phyloP scores from a whole-genome alignment of 2,888 invertebrate species.

The Drosophila mettleri region DNA sequence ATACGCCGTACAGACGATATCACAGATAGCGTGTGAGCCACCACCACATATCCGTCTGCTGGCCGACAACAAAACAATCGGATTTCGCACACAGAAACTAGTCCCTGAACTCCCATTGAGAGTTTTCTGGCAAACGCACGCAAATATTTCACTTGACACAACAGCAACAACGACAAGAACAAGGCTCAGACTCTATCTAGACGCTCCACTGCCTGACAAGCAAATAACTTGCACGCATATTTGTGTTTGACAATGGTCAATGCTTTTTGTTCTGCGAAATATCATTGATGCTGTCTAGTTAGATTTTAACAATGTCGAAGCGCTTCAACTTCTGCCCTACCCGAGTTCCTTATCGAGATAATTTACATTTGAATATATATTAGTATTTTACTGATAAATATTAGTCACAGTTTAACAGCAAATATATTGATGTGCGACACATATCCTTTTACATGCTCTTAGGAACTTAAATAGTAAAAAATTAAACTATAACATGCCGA shows the following conservation, averaged over 20 bases:
- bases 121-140: conserved; percentile 21
- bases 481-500: background rate
- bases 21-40: conserved; percentile 7
- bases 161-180: conserved; percentile 19
- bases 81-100: conserved; percentile 1
- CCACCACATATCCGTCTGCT: conserved; percentile 23
- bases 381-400: conserved; percentile 11
- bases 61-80: conserved; percentile 38
- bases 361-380: conserved; percentile 10
- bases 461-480: background rate
- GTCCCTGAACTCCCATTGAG: conserved; percentile 13
- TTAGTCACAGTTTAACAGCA: conserved; percentile 8
- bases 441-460: conserved; percentile 20
- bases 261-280: conserved; percentile 25
- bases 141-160: conserved; percentile 33
- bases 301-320: conserved; percentile 2
- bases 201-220: conserved; percentile 12
- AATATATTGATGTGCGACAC: conserved; percentile 8
- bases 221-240: conserved; percentile 35
- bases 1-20: conserved; percentile 52
- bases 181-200: conserved; percentile 20
- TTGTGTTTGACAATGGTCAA: conserved; percentile 18
- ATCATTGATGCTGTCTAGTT: conserved; percentile 1
- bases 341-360: conserved; percentile 7
- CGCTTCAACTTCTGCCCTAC: background rate